phyloP scores from a whole-genome alignment of 37 sponge, comb jelly and placozoan genomes.

The Cliona cf. orientalis region DNA sequence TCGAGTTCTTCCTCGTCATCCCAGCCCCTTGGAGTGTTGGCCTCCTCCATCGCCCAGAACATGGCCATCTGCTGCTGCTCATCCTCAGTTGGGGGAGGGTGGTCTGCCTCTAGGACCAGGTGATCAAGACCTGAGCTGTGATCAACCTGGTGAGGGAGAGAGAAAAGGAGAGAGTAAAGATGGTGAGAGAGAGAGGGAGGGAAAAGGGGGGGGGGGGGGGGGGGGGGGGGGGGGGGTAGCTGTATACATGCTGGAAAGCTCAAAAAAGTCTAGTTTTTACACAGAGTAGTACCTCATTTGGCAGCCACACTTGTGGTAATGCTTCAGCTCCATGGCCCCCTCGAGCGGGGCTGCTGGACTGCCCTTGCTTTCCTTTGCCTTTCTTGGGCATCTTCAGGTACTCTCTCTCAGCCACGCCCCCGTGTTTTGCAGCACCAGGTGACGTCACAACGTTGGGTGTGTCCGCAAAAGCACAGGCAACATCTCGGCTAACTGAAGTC shows the following conservation, averaged over 20 bases:
- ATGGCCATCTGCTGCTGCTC: constrained; percentile 59
- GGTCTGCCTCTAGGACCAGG: neutral
- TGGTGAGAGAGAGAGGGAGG: too few species aligned
- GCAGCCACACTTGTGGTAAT: constrained; percentile 56
- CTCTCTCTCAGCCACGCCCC: constrained; percentile 23
- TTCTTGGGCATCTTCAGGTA: constrained; percentile 18
- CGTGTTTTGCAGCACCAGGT: neutral
- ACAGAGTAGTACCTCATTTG: constrained; percentile 8
- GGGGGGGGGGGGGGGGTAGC: too few species aligned
- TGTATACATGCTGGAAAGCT: too few species aligned
- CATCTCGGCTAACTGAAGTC: neutral
- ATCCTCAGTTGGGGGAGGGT: constrained; percentile 19
- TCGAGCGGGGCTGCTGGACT: neutral
- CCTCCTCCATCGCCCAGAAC: constrained; percentile 72
- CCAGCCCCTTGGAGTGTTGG: constrained; percentile 51
- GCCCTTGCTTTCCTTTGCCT: neutral
- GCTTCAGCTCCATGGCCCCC: neutral
- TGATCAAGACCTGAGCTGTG: too few species aligned
- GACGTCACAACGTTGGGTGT: neutral
- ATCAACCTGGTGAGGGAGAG: too few species aligned
- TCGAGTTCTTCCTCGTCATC: constrained; percentile 76
- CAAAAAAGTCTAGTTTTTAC: too few species aligned
- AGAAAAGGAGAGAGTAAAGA: too few species aligned
- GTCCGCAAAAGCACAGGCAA: neutral
- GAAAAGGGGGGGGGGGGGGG: too few species aligned